A percentile compares a stretch with the other conserved stretches of the same genome.
phyloP scores from a whole-genome alignment of 2,888 invertebrate species.

The Pandemis heparana region DNA sequence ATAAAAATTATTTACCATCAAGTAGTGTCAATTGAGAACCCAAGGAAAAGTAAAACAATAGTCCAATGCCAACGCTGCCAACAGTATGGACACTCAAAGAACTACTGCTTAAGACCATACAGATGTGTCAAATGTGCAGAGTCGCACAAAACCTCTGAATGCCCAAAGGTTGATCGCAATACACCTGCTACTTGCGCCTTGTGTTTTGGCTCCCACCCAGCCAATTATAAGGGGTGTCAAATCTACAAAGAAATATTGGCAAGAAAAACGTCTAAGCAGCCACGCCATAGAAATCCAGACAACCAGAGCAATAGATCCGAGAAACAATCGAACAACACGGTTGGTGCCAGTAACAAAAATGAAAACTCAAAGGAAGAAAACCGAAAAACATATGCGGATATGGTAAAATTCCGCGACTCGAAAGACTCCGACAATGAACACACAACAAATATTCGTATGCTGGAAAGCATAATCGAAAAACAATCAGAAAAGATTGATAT shows the following conservation, averaged over 20 bases:
- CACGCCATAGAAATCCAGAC: not conserved
- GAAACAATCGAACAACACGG: not conserved
- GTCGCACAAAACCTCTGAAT: no score
- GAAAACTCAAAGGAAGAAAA: not conserved
- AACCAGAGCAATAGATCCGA: not conserved
- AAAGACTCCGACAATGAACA: not conserved
- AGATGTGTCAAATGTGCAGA: no score
- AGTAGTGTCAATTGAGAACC: not conserved
- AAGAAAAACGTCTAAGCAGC: not conserved
- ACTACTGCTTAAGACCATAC: no score
- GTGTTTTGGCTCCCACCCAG: not conserved
- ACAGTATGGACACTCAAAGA: not conserved
- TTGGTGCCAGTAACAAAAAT: not conserved
- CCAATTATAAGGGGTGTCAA: not conserved
- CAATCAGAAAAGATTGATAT: not conserved
- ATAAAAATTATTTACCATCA: not conserved
- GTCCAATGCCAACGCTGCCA: not conserved
- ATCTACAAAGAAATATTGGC: not conserved
- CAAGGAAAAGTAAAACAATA: not conserved
- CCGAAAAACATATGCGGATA: not conserved
- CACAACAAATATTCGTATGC: not conserved
- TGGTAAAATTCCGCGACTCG: not conserved
- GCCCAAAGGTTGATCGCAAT: no score
- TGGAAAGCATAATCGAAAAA: not conserved
- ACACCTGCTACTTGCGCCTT: slow-evolving; percentile 56